phyloP scores from a whole-genome alignment of 2,113 vertebrate genomes.

The Myiagra hebetior region DNA sequence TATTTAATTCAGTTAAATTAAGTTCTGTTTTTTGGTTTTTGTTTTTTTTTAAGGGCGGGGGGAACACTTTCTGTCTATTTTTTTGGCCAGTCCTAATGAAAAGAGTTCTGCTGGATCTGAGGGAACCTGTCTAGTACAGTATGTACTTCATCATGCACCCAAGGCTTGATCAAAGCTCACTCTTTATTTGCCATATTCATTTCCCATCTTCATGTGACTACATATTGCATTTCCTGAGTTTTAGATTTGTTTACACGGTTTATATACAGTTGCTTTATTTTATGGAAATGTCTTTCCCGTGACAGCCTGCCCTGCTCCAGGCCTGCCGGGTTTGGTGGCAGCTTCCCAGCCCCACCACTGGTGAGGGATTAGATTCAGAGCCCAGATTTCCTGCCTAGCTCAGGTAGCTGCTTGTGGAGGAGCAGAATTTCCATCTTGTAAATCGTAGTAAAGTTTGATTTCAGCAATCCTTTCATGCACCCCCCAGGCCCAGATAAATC shows the following conservation, averaged over 20 bases:
- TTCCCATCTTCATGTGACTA: not conserved
- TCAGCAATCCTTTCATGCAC: not conserved
- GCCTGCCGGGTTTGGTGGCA: not conserved
- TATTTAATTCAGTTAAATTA: not conserved
- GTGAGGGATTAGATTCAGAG: rapidly evolving
- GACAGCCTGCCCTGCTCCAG: rapidly evolving
- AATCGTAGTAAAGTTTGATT: not conserved
- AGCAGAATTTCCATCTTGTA: not conserved
- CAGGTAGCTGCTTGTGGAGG: not conserved
- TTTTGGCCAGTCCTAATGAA: not conserved
- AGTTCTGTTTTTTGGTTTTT: too few species aligned
- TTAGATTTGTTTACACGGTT: not conserved
- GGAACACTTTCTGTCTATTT: not conserved
- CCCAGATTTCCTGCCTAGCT: not conserved
- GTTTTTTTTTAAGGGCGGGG: too few species aligned
- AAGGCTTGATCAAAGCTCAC: not conserved
- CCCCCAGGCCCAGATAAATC: not conserved
- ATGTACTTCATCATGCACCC: not conserved
- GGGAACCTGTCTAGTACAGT: too few species aligned
- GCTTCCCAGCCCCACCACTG: not conserved
- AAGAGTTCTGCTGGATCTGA: not conserved
- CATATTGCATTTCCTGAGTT: not conserved
- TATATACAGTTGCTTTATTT: too few species aligned
- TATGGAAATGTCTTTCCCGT: rapidly evolving
- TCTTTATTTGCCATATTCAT: not conserved